A percentile compares a stretch with the other conserved stretches of the same genome.
phyloP scores from a whole-genome alignment of 2,797 vertebrate genomes.

The Tarsius wallacei region DNA sequence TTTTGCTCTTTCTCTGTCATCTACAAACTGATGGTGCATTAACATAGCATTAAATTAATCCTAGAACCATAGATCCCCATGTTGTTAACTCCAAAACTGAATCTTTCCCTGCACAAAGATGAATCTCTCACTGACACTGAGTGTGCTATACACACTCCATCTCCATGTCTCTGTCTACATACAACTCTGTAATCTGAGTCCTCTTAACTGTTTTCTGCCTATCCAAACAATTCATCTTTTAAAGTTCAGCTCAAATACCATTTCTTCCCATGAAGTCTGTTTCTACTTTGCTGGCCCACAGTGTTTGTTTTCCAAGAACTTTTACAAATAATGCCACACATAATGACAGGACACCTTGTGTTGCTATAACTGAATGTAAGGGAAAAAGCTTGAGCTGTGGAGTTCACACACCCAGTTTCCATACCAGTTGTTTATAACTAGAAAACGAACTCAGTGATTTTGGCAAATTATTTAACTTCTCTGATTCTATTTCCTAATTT shows the following conservation, averaged over 20 bases:
- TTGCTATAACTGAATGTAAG: not conserved
- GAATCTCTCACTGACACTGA: fast-evolving
- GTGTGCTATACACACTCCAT: fast-evolving
- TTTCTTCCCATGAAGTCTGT: not conserved
- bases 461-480: conserved; percentile 19
- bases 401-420: not conserved
- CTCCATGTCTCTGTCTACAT: not conserved
- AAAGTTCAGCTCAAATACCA: not conserved
- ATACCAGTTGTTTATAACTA: not conserved
- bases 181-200: not conserved
- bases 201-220: not conserved
- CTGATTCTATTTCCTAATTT: conserved; percentile 24
- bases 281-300: not conserved
- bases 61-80: not conserved
- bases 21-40: not conserved
- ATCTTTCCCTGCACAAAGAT: not conserved
- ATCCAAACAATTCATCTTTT: not conserved
- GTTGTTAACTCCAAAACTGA: not conserved
- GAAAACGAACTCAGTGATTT: conserved; percentile 22
- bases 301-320: not conserved
- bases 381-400: not conserved
- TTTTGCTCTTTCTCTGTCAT: not conserved
- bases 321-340: not conserved
- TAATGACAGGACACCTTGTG: not conserved
- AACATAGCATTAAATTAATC: not conserved